Percentiles rank a stretch among this genome's conserved stretches.
Conservation (phyloP, 2,888 invertebrate genomes). For the Frankliniella intonsa region DNA sequence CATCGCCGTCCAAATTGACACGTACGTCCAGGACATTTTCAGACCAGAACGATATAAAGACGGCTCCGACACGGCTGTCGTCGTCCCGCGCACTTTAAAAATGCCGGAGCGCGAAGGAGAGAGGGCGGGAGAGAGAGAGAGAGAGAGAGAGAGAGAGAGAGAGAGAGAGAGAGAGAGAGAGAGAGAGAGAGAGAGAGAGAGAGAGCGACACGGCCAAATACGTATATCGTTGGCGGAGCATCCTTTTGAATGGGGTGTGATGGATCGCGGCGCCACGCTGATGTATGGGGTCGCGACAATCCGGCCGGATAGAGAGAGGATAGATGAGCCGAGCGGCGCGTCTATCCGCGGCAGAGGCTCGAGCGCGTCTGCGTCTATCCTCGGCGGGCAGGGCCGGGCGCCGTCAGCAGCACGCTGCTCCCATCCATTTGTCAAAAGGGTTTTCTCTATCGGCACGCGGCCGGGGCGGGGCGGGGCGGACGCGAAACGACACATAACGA, state of each 20-base stretch:
- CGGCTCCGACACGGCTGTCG: background rate
- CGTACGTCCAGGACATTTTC: too few species aligned
- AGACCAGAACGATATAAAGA: too few species aligned
- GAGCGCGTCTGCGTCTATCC: background rate
- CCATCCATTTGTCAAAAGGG: conserved; percentile 17
- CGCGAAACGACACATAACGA: background rate
- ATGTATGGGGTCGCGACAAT: conserved; percentile 21
- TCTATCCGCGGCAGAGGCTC: background rate
- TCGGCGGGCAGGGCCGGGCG: background rate
- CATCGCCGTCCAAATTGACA: too few species aligned
- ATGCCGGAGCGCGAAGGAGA: background rate
- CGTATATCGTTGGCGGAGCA: background rate
- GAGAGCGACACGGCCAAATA: background rate
- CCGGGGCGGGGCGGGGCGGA: background rate
- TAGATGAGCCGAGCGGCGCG: background rate
- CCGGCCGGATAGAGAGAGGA: background rate
- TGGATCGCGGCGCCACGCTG: conserved; percentile 1
- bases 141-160: background rate
- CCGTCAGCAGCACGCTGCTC: background rate
- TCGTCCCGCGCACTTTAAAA: background rate
- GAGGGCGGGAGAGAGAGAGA: background rate
- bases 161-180: background rate
- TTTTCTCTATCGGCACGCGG: background rate
- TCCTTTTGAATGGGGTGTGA: conserved; percentile 8
- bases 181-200: background rate